phyloP scores from a whole-genome alignment of 2,888 invertebrate species.

The Spisula subtruncata region DNA sequence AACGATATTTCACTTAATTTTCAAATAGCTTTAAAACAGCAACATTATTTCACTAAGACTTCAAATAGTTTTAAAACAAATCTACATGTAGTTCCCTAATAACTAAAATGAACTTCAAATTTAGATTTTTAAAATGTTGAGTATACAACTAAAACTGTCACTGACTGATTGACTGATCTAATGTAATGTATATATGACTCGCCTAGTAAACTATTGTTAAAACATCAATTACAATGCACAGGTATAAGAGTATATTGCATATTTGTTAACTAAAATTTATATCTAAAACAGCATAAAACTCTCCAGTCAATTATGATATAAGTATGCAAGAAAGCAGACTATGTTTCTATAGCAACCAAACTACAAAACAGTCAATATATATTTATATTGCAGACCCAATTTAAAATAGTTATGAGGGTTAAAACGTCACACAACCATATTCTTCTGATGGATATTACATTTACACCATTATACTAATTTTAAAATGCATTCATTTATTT shows the following conservation, averaged over 20 bases:
- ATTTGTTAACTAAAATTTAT: background rate
- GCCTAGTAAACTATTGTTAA: background rate
- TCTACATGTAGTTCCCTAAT: too few species aligned
- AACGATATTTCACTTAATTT: background rate
- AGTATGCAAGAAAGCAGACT: constrained; percentile 8
- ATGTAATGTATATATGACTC: constrained; percentile 1
- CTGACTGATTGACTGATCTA: background rate
- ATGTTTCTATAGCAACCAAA: constrained; percentile 4
- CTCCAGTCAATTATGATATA: constrained; percentile 19
- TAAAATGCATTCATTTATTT: background rate
- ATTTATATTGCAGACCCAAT: background rate
- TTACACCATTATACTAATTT: background rate
- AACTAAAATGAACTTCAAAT: background rate
- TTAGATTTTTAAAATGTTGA: background rate
- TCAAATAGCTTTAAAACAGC: background rate
- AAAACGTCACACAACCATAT: too few species aligned
- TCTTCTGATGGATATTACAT: background rate
- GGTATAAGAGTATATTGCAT: constrained; percentile 12
- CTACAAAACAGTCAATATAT: constrained; percentile 20
- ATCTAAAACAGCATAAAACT: background rate
- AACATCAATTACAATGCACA: constrained; percentile 16
- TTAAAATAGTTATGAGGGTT: too few species aligned
- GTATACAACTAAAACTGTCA: background rate
- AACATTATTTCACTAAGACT: background rate
- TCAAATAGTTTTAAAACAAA: too few species aligned